Conservation (phyloP, 2,113 vertebrate species). For the Phrynosoma blainvillii region DNA sequence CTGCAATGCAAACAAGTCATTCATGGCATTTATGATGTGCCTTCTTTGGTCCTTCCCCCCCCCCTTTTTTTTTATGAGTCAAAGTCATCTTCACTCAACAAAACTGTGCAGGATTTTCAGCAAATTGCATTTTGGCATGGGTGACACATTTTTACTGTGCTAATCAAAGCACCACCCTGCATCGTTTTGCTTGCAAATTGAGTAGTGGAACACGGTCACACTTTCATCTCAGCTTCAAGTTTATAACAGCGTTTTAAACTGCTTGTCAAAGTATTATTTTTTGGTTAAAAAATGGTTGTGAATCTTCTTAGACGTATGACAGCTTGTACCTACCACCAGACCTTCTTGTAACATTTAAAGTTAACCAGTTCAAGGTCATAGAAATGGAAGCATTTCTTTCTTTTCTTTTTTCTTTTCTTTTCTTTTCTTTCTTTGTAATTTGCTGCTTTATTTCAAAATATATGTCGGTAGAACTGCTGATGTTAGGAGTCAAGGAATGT, state of each 20-base stretch:
- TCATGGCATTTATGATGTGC: neutral
- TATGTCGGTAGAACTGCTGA: slow-evolving; percentile 1
- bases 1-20: neutral
- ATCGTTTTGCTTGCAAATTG: neutral
- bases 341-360: neutral
- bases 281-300: neutral
- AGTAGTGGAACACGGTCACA: neutral
- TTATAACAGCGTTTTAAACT: slow-evolving; percentile 22
- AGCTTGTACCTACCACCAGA: neutral
- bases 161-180: neutral
- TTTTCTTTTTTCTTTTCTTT: neutral
- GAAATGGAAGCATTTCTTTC: neutral
- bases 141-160: neutral
- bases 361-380: slow-evolving; percentile 25
- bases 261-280: slow-evolving; percentile 24
- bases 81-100: neutral
- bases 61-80: accelerated
- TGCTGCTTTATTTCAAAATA: slow-evolving; percentile 46
- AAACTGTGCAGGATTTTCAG: neutral
- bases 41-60: neutral
- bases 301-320: slow-evolving; percentile 31
- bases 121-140: neutral
- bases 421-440: slow-evolving; percentile 5
- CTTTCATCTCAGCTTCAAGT: slow-evolving; percentile 20
- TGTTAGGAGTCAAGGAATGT: neutral